These are phyloP conservation scores for Diaphora mendica DNA, from an alignment of 2,888 invertebrate species.

Conservation along the genomic window DNA sequence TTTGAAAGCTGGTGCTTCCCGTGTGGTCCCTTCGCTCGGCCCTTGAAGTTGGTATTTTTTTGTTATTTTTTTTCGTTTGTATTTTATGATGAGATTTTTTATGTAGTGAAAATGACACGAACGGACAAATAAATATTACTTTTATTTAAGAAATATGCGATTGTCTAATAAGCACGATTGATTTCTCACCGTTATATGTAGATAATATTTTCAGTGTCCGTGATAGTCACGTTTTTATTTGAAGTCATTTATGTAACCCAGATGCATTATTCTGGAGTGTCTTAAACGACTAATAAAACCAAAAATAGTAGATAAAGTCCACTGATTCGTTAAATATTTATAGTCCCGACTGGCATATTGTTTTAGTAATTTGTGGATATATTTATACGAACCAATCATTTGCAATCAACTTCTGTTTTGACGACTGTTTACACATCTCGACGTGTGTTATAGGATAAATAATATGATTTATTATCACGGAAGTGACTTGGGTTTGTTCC, in stretches of 20 bases:
- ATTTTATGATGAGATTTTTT: too few relatives aligned
- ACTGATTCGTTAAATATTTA: neutral
- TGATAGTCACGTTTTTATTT: neutral
- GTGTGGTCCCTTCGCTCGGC: too few relatives aligned
- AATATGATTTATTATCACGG: neutral
- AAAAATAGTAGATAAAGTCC: too few relatives aligned
- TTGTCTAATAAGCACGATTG: neutral
- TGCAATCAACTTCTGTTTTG: neutral
- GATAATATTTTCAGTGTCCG: neutral
- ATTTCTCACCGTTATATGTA: too few relatives aligned
- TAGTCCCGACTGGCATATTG: neutral
- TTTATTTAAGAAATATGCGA: neutral
- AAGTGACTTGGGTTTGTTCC: neutral
- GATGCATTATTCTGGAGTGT: neutral
- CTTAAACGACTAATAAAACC: neutral
- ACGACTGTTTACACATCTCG: conserved; percentile 1
- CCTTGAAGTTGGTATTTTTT: too few relatives aligned
- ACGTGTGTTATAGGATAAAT: neutral
- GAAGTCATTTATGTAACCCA: neutral
- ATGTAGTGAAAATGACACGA: too few relatives aligned
- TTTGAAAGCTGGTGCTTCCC: too few relatives aligned
- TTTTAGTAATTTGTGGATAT: neutral
- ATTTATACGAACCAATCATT: neutral
- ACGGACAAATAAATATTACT: too few relatives aligned
- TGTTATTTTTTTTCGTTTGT: too few relatives aligned